Base-by-base conservation (phyloP, 2,888 invertebrate species). In the Apodemia mormo region DNA sequence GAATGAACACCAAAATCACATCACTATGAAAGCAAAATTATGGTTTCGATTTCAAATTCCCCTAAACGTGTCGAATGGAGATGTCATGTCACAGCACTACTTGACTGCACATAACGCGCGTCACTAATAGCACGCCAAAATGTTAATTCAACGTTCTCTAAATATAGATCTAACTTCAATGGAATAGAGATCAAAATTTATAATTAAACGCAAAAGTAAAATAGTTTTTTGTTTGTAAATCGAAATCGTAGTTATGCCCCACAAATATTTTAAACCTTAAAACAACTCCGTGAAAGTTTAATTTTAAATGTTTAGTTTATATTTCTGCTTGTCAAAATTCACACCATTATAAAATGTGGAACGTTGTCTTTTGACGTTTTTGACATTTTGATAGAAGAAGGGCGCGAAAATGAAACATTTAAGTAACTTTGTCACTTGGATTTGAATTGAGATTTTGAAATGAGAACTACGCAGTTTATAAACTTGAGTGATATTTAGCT, bases 31-130 rank as follows among this genome's bases (percentile, higher is more conserved):
- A 64, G 61, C 61, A 64, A 64, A 64, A 64, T 64, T 64, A 33
- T 14, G 61, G 61, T 79, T 77, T 77, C 71, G 76, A 80, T 79
- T 82, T 81, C 76, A 79, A 81, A 81, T 76, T 76, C 78, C 76
- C 78, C 78, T 77, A 71, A 75, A 71, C 78, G 80, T 81, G 77
- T 78, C 83, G 79, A 82, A 81, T 81, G 72, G 74, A 64, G 75
- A 74, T 74, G 78, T 79, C 78, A 76, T 76, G 80, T 81, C 81
- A 79, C 81, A 79, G 75, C 80, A 79, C 80, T 80, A 80, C 76
- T 79, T 74, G 80, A 85, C 80, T 85, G 87, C 86, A 82, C 83
- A 85, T 82, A 81, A 85, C 81, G 80, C 74, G 81, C 85, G 82
- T 83, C 75, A 81, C 86, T 80, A 82, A 85, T 74, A 70, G 61